Base-by-base conservation (phyloP, 2,113 vertebrate species). In the Ranitomeya imitator region DNA sequence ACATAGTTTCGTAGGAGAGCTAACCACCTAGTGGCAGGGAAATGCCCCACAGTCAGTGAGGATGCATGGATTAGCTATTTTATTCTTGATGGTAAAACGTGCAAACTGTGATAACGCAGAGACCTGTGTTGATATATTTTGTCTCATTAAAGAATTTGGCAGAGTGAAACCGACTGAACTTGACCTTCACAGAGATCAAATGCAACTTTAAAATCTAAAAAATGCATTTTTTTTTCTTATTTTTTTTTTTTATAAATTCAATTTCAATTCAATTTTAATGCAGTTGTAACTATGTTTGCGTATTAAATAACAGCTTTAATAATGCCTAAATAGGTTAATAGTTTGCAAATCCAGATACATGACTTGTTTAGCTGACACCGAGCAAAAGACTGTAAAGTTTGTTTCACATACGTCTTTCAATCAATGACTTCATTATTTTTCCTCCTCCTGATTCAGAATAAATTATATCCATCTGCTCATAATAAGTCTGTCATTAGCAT, bases 401-500 rank as follows among this genome's bases (percentile, higher is more conserved):
- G 55, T 88, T 83, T 88, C 71, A 51, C 86, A 88, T 76, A 83
- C 18, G 63, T 89, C 60, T 89, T 79, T 80, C 77, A 89, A 31
- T 79, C 73, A 85, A 83, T 89, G 81, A 89, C 73, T 89, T 84
- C 60, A 89, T 89, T 89, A 85, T 55, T 79, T 85, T 89, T 85
- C 73, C 51, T 87, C 78, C 78, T 89, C 81, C 82, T 89, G 74
- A 85, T 85, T 89, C 73, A 85, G 82, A 89, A 89, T 89, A 89
- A 89, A 89, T 89, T 85, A 89, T 89, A 85, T 89, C 87, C 87
- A 89, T 89, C 87, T 89, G 87, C 74, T 89, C 87, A 83, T 89
- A 89, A 89, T 87, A 89, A 89, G 82, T 85, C 87, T 85, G 87
- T 89, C 81, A 89, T 89, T 89, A 89, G 73, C 80, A 89, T 89